phyloP scores from a whole-genome alignment of 2,113 vertebrate genomes.

The Myrmophylax atrothorax region DNA sequence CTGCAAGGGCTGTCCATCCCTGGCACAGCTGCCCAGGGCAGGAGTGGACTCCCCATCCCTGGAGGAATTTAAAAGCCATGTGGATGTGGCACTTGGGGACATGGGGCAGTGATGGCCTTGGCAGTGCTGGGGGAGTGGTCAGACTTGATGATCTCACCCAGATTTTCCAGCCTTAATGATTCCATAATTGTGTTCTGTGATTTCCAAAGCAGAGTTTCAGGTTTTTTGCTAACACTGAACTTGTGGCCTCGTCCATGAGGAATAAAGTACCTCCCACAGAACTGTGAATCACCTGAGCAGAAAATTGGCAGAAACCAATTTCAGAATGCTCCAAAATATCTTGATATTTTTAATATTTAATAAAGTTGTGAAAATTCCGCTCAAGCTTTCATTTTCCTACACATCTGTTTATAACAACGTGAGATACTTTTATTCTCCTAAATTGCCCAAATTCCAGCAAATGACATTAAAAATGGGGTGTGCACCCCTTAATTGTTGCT shows the following conservation, averaged over 20 bases:
- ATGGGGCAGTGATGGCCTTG: background rate
- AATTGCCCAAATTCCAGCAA: background rate
- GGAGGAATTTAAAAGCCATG: rapidly evolving
- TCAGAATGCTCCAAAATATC: background rate
- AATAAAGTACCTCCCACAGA: background rate
- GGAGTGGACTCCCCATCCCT: rapidly evolving
- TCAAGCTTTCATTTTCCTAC: background rate
- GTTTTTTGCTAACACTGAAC: background rate
- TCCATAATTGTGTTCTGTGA: background rate
- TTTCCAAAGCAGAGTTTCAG: background rate
- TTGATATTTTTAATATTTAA: background rate
- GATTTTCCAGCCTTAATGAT: background rate
- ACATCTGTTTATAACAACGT: rapidly evolving
- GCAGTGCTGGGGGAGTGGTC: background rate
- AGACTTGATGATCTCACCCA: background rate
- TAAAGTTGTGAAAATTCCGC: background rate
- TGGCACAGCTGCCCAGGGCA: background rate
- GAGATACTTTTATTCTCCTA: background rate
- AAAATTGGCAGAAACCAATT: background rate
- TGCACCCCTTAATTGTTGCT: background rate
- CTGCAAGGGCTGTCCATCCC: rapidly evolving
- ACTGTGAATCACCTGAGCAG: background rate
- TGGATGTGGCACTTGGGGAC: background rate
- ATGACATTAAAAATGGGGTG: background rate
- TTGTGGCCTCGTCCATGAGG: background rate